These are phyloP conservation scores for Crocuta crocuta DNA, from an alignment of 2,113 vertebrate species.

Conservation along the genomic window DNA sequence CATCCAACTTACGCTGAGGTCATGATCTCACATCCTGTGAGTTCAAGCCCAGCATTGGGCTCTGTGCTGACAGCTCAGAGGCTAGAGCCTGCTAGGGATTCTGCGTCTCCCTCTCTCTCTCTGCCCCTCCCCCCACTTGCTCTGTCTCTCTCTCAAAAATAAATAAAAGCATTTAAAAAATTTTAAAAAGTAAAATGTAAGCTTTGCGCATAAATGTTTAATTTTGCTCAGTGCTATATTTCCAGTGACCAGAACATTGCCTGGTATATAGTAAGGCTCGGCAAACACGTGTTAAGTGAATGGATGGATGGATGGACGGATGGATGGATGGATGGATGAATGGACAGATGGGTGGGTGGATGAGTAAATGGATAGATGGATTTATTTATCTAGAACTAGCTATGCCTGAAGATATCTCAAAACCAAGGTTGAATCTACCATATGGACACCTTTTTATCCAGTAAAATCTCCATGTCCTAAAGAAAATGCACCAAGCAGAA, in stretches of 20 bases:
- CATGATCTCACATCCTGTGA: no score
- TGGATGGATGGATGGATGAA: not conserved
- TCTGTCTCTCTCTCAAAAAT: no score
- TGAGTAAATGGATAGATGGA: not conserved
- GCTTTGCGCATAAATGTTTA: not conserved
- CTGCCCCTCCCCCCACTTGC: no score
- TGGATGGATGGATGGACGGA: not conserved
- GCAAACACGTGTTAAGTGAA: not conserved
- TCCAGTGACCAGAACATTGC: not conserved
- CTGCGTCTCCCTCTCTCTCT: no score
- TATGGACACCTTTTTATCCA: not conserved
- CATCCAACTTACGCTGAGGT: no score
- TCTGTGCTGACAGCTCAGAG: no score
- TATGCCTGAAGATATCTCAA: not conserved
- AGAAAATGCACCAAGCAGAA: not conserved
- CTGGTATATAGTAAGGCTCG: not conserved
- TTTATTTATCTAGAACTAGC: not conserved
- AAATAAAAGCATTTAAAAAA: no score
- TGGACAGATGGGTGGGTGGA: not conserved
- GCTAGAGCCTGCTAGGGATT: no score
- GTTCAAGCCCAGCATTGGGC: no score
- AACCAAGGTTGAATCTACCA: not conserved
- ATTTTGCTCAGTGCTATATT: not conserved
- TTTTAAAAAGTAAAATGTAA: not conserved
- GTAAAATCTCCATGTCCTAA: not conserved